Evolutionary conservation across 2,113 vertebrate species (phyloP).

Genomic region (Castor canadensis): DNA sequence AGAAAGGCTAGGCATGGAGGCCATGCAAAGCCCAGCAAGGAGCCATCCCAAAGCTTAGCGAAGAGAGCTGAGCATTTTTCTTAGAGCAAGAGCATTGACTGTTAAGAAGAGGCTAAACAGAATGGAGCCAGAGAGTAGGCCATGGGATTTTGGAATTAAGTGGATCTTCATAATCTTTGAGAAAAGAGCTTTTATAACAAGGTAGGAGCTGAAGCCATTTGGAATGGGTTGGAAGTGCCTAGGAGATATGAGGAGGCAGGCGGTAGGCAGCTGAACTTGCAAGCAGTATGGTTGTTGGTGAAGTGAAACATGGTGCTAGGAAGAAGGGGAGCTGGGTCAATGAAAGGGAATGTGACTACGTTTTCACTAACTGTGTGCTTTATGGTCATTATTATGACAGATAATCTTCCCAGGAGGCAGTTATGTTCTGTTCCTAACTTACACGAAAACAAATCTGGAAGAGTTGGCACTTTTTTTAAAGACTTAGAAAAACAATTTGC

Average conservation of each 20-base stretch:
- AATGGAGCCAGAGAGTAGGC: not conserved
- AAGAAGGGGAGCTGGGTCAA: not conserved
- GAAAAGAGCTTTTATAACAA: not conserved
- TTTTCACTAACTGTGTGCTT: not conserved
- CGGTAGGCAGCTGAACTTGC: not conserved
- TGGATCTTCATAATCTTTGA: not conserved
- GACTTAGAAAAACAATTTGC: too few species aligned
- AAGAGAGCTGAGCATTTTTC: not conserved
- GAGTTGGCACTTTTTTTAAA: not conserved
- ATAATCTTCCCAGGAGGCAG: not conserved
- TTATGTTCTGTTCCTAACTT: not conserved
- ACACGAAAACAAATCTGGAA: conserved; percentile 24
- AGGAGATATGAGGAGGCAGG: not conserved
- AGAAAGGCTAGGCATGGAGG: not conserved
- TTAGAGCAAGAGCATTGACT: not conserved
- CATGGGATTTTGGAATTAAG: not conserved
- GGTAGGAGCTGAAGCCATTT: not conserved
- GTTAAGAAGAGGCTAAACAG: not conserved
- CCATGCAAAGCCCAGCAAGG: not conserved
- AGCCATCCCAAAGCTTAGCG: fast-evolving
- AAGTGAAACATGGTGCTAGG: not conserved
- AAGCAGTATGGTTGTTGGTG: not conserved
- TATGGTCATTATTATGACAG: not conserved
- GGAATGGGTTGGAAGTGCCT: not conserved
- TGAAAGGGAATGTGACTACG: not conserved